Conservation (phyloP, 2,113 vertebrate genomes). For the Eurystomus gularis region DNA sequence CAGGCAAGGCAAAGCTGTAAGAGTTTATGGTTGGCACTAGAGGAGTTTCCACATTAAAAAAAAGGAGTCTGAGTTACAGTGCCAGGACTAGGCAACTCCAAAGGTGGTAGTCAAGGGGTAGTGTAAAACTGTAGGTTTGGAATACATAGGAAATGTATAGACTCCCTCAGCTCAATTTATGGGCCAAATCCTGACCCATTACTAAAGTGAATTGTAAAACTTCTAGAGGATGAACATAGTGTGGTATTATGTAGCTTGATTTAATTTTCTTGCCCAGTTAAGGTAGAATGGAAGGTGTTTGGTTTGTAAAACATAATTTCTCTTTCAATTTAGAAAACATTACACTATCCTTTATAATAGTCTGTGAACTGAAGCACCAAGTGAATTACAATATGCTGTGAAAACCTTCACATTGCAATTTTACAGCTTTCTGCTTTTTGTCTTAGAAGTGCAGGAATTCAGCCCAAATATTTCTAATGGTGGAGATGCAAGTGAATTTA, state of each 20-base stretch:
- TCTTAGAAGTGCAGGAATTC: conserved; percentile 28
- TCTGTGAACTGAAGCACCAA: neutral
- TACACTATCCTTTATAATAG: neutral
- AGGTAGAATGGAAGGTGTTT: neutral
- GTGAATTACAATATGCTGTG: neutral
- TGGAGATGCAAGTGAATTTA: conserved; percentile 50
- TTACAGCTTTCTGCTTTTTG: neutral
- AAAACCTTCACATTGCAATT: neutral
- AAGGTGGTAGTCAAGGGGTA: neutral
- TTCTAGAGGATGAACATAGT: neutral
- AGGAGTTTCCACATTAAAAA: neutral
- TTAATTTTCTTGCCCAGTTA: neutral
- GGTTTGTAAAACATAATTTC: neutral
- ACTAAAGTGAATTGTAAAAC: neutral
- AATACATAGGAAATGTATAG: neutral
- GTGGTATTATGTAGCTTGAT: neutral
- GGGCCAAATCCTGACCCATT: neutral
- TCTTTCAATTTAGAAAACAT: neutral
- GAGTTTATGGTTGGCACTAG: neutral
- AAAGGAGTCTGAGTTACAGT: neutral
- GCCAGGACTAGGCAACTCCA: neutral
- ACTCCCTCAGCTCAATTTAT: neutral
- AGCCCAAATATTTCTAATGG: conserved; percentile 52
- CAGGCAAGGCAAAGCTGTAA: neutral
- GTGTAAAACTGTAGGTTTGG: neutral